Percentiles rank a stretch among this genome's conserved stretches.
phyloP scores from a whole-genome alignment of 2,888 invertebrate species.

The Belgica antarctica region DNA sequence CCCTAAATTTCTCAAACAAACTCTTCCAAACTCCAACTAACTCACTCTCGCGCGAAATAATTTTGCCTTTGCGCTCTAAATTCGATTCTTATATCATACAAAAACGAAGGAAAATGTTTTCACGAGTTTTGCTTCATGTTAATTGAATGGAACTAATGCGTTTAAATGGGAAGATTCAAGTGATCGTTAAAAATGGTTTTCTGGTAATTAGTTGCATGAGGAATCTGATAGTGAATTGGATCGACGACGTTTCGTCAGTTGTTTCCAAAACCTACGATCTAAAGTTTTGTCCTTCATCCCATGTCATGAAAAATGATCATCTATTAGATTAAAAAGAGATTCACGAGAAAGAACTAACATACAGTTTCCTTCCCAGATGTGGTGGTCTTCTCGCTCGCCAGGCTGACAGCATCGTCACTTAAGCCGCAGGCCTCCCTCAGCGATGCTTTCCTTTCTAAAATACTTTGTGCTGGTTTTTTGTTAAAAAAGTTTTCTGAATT shows the following conservation, averaged over 20 bases:
- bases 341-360: conserved; percentile 19
- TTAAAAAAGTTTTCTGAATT: conserved; percentile 30
- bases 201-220: conserved; percentile 48
- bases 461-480: background rate
- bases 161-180: conserved; percentile 26
- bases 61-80: conserved; percentile 11
- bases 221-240: conserved; percentile 56
- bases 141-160: conserved; percentile 30
- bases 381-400: background rate
- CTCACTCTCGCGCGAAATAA: background rate
- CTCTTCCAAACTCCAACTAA: background rate
- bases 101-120: too few species aligned
- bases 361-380: conserved; percentile 32
- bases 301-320: conserved; percentile 49
- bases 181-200: conserved; percentile 10
- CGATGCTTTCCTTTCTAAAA: background rate
- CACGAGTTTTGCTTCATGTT: conserved; percentile 1
- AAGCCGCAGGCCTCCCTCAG: conserved; percentile 8
- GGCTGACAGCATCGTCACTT: conserved; percentile 21
- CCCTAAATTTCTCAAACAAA: background rate
- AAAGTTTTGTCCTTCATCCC: conserved; percentile 61
- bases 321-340: conserved; percentile 31
- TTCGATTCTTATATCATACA: conserved; percentile 19
- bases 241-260: conserved; percentile 69
- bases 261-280: conserved; percentile 79